phyloP scores from a whole-genome alignment of 2,888 invertebrate genomes.

The Pristionchus entomophagus region DNA sequence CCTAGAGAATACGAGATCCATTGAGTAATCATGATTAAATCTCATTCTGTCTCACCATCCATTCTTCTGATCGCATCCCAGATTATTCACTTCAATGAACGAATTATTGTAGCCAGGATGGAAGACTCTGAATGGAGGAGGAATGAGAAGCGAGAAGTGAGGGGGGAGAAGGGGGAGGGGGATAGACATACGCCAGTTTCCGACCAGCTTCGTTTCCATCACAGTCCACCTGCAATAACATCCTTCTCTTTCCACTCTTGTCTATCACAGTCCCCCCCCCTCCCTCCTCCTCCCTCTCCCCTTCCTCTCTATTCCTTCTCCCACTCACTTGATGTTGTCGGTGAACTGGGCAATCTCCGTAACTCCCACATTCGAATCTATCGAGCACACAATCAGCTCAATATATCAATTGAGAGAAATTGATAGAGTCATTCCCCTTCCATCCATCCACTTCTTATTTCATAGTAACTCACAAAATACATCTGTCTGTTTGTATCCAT shows the following conservation, averaged over 20 bases:
- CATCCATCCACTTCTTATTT: no score
- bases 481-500: neutral
- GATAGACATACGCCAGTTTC: neutral
- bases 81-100: neutral
- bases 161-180: no score
- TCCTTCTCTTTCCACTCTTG: no score
- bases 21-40: neutral
- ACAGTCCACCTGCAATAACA: neutral
- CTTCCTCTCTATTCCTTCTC: neutral
- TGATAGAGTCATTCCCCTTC: no score
- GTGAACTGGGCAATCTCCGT: neutral
- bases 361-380: neutral
- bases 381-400: neutral
- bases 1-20: neutral
- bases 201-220: neutral
- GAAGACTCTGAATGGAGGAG: neutral
- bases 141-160: neutral
- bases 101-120: neutral
- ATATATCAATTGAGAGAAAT: no score
- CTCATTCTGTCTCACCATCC: neutral
- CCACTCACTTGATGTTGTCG: neutral
- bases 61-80: neutral
- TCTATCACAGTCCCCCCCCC: no score
- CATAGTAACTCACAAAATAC: neutral
- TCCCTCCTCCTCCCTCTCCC: neutral